Base-by-base conservation (phyloP, 2,113 vertebrate species). In the Noturus placidus region DNA sequence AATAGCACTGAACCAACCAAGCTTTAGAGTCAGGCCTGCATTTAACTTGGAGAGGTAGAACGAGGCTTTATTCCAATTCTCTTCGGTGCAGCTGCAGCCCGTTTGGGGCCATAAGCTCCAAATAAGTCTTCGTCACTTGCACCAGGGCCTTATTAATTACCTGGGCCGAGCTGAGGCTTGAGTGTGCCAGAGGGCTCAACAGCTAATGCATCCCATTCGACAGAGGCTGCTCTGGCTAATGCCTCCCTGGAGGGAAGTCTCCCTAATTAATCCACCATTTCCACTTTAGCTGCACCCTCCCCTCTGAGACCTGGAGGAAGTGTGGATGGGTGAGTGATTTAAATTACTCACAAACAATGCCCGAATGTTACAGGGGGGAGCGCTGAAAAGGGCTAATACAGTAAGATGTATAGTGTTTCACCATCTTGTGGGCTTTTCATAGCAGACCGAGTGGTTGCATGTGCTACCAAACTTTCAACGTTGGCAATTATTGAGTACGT, bases 191-290 rank as follows among this genome's bases (percentile, higher is more conserved):
- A 93, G 91, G 91, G 91, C 91, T 93, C 90, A 90, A 91, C 61
- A 89, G 93, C 94, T 95, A 94, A 95, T 94, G 92, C 87, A 91
- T 94, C 92, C 94, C 94, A 89, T 94, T 95, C 94, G 94, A 96
- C 95, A 90, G 93, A 89, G 94, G 90, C 95, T 95, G 87, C 92
- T 95, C 96, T 96, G 94, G 87, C 95, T 95, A 96, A 96, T 95
- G 94, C 93, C 94, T 96, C 97, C 96, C 93, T 93, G 69, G 96
- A 96, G 97, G 97, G 89, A 83, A 82, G 91, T 88, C n/a, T 91
- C 95, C 95, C 96, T 98, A 98, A 98, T 98, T 97, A 99, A 98
- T 97, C 97, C 96, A 97, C 96, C 93, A 96, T 96, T 97, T 97
- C 96, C 96, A 95, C 96, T 95, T 95, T 96, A 96, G 96, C 96